Evolutionary conservation across 2,888 invertebrate genomes (phyloP).

Genomic region (Drosophila tanythrix): DNA sequence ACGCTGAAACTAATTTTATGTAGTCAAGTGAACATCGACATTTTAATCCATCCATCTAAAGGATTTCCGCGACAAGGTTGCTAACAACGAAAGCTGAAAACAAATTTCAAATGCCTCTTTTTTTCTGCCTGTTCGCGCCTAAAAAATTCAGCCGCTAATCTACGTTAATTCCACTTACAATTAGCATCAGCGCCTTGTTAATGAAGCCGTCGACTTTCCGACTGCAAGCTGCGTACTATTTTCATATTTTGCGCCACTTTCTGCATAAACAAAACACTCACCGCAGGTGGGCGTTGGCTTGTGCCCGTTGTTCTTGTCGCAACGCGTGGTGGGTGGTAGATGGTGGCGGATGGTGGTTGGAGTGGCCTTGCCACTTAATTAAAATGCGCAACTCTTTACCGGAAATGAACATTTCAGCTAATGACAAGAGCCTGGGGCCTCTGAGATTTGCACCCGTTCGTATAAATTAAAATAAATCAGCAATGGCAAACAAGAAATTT

Average conservation of each 20-base stretch:
- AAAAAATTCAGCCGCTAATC: conserved; percentile 66
- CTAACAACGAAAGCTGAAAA: conserved; percentile 46
- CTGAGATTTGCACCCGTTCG: conserved; percentile 47
- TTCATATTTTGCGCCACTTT: conserved; percentile 70
- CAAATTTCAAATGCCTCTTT: conserved; percentile 49
- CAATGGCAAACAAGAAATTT: conserved; percentile 30
- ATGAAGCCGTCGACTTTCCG: conserved; percentile 41
- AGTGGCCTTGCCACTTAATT: conserved; percentile 64
- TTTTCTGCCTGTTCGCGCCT: conserved; percentile 25
- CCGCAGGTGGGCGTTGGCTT: conserved; percentile 57
- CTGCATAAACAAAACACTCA: conserved; percentile 66
- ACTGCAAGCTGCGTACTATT: conserved; percentile 58
- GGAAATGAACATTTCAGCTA: conserved; percentile 77
- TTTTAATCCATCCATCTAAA: conserved; percentile 37
- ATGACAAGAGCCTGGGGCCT: conserved; percentile 60
- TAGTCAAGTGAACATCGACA: conserved; percentile 18
- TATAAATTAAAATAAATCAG: conserved; percentile 58
- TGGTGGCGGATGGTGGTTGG: neutral
- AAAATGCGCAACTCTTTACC: conserved; percentile 77
- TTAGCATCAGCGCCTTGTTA: conserved; percentile 76
- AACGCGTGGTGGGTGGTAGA: neutral
- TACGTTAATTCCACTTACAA: conserved; percentile 77
- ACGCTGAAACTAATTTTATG: conserved; percentile 16
- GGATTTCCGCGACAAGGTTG: conserved; percentile 57
- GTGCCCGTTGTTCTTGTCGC: neutral